Conservation (phyloP, 2,888 invertebrate genomes). For the Pollenia labialis region DNA sequence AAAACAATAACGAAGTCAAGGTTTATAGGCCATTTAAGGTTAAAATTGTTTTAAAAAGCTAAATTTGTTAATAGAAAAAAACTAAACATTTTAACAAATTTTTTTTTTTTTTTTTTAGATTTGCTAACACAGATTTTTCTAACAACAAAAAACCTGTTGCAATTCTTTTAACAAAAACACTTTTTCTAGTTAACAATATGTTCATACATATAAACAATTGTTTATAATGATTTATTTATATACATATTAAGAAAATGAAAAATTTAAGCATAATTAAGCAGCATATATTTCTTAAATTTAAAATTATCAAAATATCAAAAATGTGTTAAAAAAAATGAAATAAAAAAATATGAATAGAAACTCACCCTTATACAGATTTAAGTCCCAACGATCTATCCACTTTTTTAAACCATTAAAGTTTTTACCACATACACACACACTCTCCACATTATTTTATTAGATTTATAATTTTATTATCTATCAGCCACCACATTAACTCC, state of each 20-base stretch:
- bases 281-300: not conserved
- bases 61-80: constrained; percentile 29
- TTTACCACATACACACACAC: constrained; percentile 54
- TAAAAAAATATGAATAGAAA: constrained; percentile 16
- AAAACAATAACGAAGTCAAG: constrained; percentile 69
- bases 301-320: not conserved
- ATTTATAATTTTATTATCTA: not conserved
- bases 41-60: constrained; percentile 40
- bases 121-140: constrained; percentile 21
- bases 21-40: constrained; percentile 72
- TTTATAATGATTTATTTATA: not conserved
- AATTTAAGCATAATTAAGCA: no score
- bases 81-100: constrained; percentile 11
- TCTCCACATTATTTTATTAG: not conserved
- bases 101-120: not conserved
- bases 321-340: not conserved
- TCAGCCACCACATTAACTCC: constrained; percentile 61
- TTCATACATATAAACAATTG: not conserved
- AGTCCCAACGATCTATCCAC: constrained; percentile 63
- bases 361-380: constrained; percentile 52
- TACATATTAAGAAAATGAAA: not conserved
- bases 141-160: constrained; percentile 24
- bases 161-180: not conserved
- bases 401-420: constrained; percentile 27
- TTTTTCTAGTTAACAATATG: not conserved